Evolutionary conservation across 2,797 vertebrate species (phyloP).

Genomic region (Falco naumanni): DNA sequence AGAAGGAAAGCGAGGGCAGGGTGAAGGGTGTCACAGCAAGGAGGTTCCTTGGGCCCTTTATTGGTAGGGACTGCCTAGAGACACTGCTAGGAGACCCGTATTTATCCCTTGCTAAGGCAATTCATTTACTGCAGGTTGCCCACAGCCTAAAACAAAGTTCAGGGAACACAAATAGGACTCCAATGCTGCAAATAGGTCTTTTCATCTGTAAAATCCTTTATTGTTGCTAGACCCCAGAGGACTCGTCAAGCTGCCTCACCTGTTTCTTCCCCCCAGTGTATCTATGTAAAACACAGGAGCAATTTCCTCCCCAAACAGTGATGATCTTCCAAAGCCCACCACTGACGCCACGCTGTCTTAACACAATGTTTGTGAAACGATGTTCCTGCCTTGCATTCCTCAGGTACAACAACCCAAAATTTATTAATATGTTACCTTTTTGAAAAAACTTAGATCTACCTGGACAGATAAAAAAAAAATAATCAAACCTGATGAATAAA

Average conservation of each 20-base stretch:
- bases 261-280: not conserved
- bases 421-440: not conserved
- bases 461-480: not conserved
- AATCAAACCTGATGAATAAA: not conserved
- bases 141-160: not conserved
- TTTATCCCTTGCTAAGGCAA: not conserved
- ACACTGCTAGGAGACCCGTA: not conserved
- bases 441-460: not conserved
- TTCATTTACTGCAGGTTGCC: not conserved
- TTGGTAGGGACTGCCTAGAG: not conserved
- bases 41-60: not conserved
- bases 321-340: not conserved
- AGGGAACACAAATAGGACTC: not conserved
- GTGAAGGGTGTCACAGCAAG: rapidly evolving
- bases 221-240: not conserved
- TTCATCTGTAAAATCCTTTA: not conserved
- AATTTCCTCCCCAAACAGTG: not conserved
- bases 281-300: not conserved
- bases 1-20: not conserved
- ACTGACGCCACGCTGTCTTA: not conserved
- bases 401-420: not conserved
- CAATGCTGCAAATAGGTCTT: not conserved
- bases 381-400: not conserved
- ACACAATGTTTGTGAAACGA: not conserved
- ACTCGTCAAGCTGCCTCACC: not conserved